These are phyloP conservation scores for Trachelus iudaicus DNA, from an alignment of 2,888 invertebrate genomes.

Conservation along the genomic window DNA sequence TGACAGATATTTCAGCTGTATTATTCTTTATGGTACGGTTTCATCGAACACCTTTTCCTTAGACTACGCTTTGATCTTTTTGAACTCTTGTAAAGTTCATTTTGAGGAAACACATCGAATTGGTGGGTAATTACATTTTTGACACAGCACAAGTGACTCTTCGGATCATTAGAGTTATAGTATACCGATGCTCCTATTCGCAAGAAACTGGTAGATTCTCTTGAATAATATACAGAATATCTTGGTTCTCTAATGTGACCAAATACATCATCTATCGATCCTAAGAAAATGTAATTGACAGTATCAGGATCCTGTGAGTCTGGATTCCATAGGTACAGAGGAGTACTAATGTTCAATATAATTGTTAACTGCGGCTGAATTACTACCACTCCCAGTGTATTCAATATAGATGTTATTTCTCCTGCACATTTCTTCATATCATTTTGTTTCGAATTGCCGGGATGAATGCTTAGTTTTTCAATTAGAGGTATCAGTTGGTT, in stretches of 20 bases:
- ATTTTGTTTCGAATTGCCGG: neutral
- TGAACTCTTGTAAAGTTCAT: neutral
- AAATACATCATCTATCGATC: conserved; percentile 35
- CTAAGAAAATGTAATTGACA: conserved; percentile 20
- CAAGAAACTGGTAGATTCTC: neutral
- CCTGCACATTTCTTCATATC: conserved; percentile 2
- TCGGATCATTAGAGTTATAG: conserved; percentile 22
- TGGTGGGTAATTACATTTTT: conserved; percentile 4
- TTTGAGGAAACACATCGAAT: neutral
- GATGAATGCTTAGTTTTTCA: neutral
- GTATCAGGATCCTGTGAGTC: neutral
- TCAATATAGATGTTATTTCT: conserved; percentile 25
- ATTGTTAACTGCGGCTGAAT: conserved; percentile 23
- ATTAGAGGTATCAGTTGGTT: neutral
- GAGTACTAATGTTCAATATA: conserved; percentile 27
- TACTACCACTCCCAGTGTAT: conserved; percentile 14
- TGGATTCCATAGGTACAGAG: conserved; percentile 22
- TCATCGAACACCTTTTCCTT: neutral
- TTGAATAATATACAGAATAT: conserved; percentile 23
- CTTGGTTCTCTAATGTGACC: conserved; percentile 29
- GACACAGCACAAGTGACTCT: conserved; percentile 22
- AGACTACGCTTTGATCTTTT: neutral
- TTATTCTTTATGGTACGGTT: neutral
- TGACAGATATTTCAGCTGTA: neutral
- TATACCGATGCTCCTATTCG: conserved; percentile 23